Base-by-base conservation (phyloP, 2,113 vertebrate genomes). In the Equus quagga region DNA sequence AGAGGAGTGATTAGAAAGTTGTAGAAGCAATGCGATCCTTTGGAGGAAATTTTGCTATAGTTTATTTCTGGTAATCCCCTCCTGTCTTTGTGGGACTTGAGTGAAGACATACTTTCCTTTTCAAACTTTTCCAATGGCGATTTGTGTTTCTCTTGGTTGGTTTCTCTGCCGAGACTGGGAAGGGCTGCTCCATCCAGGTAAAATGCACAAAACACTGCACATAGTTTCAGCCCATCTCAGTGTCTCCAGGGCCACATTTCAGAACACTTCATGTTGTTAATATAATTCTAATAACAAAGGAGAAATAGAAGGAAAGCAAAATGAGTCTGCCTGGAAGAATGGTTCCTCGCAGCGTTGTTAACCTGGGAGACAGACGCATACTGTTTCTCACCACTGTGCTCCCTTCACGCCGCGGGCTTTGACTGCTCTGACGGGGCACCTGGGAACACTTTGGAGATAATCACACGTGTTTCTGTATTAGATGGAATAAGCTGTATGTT, bases 381-480 rank as follows among this genome's bases (percentile, higher is more conserved):
- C 54, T 85, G n/a, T 80, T 90, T 82, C 84, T 97, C 89, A 85
- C 97, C 31, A n/a, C 94, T 72, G 90, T 46, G 89, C 96, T 96
- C 79, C 19, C 65, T 89, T 95, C 96, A 97, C 36, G 67, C 51
- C 6, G 4, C 10, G 14, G 21, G 49, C 26, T 41, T 81, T 96
- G 97, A 96, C n/a, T n/a, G 92, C 46, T 0, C 0, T 97, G 87
- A 96, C 90, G 81, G 96, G 96, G 93, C 97, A 81, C 97, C 93
- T 95, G 98, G 97, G 97, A 98, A 85, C 98, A 87, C 97, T 98
- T 70, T 95, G 94, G 72, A 96, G 96, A 95, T 91, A 97, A 96
- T 97, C 97, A 97, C 97, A 98, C 94, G 93, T 49, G 89, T 95
- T 98, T 96, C 96, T 76, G 51, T 96, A 97, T 98, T 93, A 97